phyloP scores from a whole-genome alignment of 2,888 invertebrate genomes.

The Caenorhabditis japonica region DNA sequence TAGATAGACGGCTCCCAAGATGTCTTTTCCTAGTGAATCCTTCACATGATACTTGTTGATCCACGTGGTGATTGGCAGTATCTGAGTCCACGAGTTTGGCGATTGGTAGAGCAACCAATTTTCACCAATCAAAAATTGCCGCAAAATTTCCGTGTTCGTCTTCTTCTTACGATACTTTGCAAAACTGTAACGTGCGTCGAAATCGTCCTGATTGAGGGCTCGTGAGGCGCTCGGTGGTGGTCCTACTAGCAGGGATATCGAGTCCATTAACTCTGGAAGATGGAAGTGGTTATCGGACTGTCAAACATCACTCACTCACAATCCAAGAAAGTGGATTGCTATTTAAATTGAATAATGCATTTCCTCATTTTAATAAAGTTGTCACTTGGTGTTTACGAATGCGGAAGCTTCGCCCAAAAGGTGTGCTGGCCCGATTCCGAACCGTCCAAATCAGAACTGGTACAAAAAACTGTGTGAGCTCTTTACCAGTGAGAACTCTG shows the following conservation, averaged over 20 bases:
- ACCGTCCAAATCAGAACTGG: too few species aligned
- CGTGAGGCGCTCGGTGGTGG: conserved; percentile 48
- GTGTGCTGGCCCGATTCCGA: too few species aligned
- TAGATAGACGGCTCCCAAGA: conserved; percentile 48
- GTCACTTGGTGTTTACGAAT: too few species aligned
- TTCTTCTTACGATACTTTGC: conserved; percentile 56
- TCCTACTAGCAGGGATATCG: conserved; percentile 56
- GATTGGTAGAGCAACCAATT: conserved; percentile 46
- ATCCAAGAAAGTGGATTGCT: too few species aligned
- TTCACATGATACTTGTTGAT: conserved; percentile 54
- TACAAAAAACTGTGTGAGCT: too few species aligned
- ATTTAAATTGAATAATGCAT: too few species aligned
- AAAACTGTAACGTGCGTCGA: conserved; percentile 55
- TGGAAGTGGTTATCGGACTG: too few species aligned
- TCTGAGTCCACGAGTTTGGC: conserved; percentile 48
- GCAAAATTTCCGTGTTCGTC: conserved; percentile 44
- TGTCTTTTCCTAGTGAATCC: conserved; percentile 45
- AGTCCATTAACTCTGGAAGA: conserved; percentile 50
- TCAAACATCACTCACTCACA: too few species aligned
- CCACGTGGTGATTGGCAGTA: conserved; percentile 44
- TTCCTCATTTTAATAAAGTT: too few species aligned
- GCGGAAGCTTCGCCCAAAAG: too few species aligned
- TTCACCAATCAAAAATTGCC: conserved; percentile 43
- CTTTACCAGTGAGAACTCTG: too few species aligned
- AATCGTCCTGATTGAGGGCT: conserved; percentile 59